Evolutionary conservation across 2,113 vertebrate species (phyloP), one percentile per base, ranked within the genome.

Genomic region (Calyptomena viridis): DNA sequence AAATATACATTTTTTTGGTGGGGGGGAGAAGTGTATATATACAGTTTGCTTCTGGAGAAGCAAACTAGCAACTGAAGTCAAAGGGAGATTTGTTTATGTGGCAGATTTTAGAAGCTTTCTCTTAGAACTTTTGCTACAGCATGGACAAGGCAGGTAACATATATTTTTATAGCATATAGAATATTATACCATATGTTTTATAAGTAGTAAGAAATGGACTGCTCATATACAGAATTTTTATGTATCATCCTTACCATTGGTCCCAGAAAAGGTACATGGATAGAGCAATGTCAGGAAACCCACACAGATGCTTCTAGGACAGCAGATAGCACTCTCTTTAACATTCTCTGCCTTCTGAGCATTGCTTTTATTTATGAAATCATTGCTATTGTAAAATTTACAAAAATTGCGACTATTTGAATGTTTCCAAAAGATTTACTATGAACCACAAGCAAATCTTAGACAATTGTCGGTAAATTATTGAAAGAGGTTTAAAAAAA

Each of bases 391-490:
- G 47, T 67, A 84, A 40, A 24, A 37, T 68, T 80, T 71, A 40
- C 42, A 86, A 80, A 68, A 86, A 81, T 50, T 84, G 56, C 10
- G 7, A 92, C 30, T 72, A 13, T 74, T 79, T 75, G 53, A 89
- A 64, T n/a, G 15, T 42, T 90, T 90, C 75, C 20, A 40, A 78
- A 93, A 80, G 40, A 75, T 93, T 76, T 93, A 33, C 52, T 68
- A 17, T 60, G 67, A 89, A 84, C 81, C 77, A 37, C 64, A 80
- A 86, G 80, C 59, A 86, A 93, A 73, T 76, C 55, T 85, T 74
- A 49, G 46, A 59, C 46, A 93, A 83, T 75, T 72, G 52, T 81
- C 44, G 14, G 62, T 76, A 79, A 96, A 94, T 81, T 93, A 93
- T 95, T 89, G 82, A 93, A 93, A 79, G 69, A 59, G 39, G 39